phyloP scores from a whole-genome alignment of 2,797 vertebrate genomes.

The Microctenopoma lineatum region DNA sequence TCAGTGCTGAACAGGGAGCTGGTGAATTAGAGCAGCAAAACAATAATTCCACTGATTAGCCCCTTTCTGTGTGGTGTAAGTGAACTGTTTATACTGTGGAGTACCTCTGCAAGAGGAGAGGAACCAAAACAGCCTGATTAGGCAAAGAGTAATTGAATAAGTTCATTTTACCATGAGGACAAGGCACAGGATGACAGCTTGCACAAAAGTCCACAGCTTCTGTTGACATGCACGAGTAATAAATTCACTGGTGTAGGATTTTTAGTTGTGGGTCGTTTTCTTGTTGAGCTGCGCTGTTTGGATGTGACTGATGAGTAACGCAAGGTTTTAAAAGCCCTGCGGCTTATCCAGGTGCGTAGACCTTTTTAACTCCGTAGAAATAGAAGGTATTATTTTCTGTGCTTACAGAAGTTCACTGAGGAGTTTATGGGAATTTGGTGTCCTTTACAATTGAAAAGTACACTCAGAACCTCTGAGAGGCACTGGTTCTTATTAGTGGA shows the following conservation, averaged over 20 bases:
- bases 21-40: slow-evolving; percentile 99
- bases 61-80: slow-evolving; percentile 99
- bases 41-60: slow-evolving; percentile 99
- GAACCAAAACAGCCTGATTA: slow-evolving; percentile 99
- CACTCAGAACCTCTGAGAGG: neutral
- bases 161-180: slow-evolving; percentile 99
- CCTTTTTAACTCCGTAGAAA: slow-evolving; percentile 28
- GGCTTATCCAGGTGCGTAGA: slow-evolving; percentile 35
- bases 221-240: slow-evolving; percentile 91
- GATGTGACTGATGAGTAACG: slow-evolving; percentile 18
- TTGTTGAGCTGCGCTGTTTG: slow-evolving; percentile 24
- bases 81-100: slow-evolving; percentile 99
- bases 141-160: slow-evolving; percentile 99
- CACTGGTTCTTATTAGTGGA: neutral
- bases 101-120: slow-evolving; percentile 99
- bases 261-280: slow-evolving; percentile 37
- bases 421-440: slow-evolving; percentile 4
- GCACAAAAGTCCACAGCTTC: slow-evolving; percentile 93
- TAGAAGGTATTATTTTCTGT: slow-evolving; percentile 25
- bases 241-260: slow-evolving; percentile 56
- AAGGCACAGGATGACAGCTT: slow-evolving; percentile 96
- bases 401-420: neutral
- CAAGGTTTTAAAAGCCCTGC: slow-evolving; percentile 37
- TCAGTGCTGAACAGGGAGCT: slow-evolving; percentile 98
- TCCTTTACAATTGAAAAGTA: slow-evolving; percentile 1